Base-by-base conservation (phyloP, 1,140 invertebrate species). In the Rhynchophorus ferrugineus region DNA sequence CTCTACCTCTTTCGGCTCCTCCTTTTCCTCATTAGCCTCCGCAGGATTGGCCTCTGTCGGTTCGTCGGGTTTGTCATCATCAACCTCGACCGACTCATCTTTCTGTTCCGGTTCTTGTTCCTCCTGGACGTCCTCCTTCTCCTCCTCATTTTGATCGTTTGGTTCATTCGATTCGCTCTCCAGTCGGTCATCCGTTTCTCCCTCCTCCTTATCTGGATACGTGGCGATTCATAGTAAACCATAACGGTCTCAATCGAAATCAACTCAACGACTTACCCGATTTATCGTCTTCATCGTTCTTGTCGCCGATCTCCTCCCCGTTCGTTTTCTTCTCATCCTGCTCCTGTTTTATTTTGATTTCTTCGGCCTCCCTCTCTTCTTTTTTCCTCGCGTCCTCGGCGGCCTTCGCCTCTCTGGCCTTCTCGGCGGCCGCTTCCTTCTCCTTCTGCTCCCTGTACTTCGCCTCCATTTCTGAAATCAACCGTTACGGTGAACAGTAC, bases 401-500 rank as follows among this genome's bases (percentile, higher is more conserved):
- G 3, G 29, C 44, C 16, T 43, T 50, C 3, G 53, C 43, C 61
- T 49, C 24, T 58, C 71, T 62, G 2, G 61, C 41, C 54, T 75
- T 70, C 37, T 73, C 66, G 37, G 61, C 48, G 35, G 61, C 49
- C 44, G 67, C 52, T 49, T 70, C 61, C 37, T 69, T 71, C 21
- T 59, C 64, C 49, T 63, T 68, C 60, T 59, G 39, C 58, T 75
- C 66, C 39, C 69, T 70, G 1, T 47, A 59, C 42, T 71, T 73
- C 21, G 71, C 69, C 45, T 74, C 74, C 47, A 74, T 63, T 54
- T 72, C 68, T 36, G 51, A 20, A 50, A 54, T 57, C 44, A n/a
- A 44, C 11, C n/a, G 17, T 1, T 36, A 37, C 14, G 17, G n/a
- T 37, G 17, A 5, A 37, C 17, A 37, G 14, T 3, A 37, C 3